Conservation (phyloP, 2,888 invertebrate genomes). For the Parascotia fuliginaria region DNA sequence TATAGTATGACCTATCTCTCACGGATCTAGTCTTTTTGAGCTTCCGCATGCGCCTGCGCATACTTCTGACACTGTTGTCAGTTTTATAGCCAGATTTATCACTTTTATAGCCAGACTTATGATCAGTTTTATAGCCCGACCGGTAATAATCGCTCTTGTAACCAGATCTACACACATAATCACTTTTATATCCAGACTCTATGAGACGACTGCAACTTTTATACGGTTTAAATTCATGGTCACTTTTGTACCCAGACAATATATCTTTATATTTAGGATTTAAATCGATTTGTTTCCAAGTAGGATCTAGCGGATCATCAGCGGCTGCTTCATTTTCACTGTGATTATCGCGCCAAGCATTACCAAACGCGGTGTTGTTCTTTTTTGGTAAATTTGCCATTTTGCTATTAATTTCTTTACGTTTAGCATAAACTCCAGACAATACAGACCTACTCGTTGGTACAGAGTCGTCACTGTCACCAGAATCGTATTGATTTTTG, state of each 20-base stretch:
- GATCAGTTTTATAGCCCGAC: slow-evolving; percentile 87
- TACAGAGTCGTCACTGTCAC: slow-evolving; percentile 71
- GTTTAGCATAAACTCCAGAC: slow-evolving; percentile 81
- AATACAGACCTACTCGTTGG: slow-evolving; percentile 73
- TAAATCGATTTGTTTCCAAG: slow-evolving; percentile 88
- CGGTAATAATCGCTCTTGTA: slow-evolving; percentile 81
- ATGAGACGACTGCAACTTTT: slow-evolving; percentile 82
- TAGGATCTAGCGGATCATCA: slow-evolving; percentile 86
- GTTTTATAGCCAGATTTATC: slow-evolving; percentile 87
- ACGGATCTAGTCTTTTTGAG: slow-evolving; percentile 82
- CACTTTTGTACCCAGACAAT: slow-evolving; percentile 87
- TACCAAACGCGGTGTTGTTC: slow-evolving; percentile 70
- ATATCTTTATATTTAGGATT: slow-evolving; percentile 88
- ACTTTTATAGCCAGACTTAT: slow-evolving; percentile 87
- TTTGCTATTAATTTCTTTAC: slow-evolving; percentile 81
- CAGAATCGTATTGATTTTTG: slow-evolving; percentile 78
- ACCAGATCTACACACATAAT: slow-evolving; percentile 84
- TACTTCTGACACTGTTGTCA: slow-evolving; percentile 82
- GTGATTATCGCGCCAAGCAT: slow-evolving; percentile 78
- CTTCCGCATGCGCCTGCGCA: slow-evolving; percentile 79
- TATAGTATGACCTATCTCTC: slow-evolving; percentile 80
- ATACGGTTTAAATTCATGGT: slow-evolving; percentile 82
- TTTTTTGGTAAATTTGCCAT: slow-evolving; percentile 72
- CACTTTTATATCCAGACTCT: slow-evolving; percentile 87
- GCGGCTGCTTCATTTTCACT: slow-evolving; percentile 83